Base-by-base conservation (phyloP, 1,140 invertebrate species). In the Chrysoperla carnea region DNA sequence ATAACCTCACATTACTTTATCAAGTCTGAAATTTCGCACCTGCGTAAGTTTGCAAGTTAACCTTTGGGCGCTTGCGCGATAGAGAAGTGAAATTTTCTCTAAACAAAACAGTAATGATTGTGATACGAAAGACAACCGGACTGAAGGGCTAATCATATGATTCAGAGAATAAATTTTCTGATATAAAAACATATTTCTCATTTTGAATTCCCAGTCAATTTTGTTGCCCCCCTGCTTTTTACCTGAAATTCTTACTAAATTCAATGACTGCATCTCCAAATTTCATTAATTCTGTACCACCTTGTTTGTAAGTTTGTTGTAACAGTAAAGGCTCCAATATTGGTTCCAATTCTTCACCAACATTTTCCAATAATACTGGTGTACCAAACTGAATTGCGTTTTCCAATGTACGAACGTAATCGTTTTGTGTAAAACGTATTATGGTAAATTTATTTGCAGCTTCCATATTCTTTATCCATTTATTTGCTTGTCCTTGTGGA, bases 381-480 rank as follows among this genome's bases (percentile, higher is more conserved):
- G 83, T 75, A 4, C 92, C 92, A 65, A 93, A 91, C 60, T 94
- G 87, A 46, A 96, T 83, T 13, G 84, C 84, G 59, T 89, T 93
- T 63, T 95, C 90, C 28, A 96, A 65, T 0, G 83, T 75, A 39
- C 90, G 64, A 0, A 84, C 73, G 56, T 93, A 89, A 62, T 94
- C 87, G 0, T 72, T 53, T 57, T 90, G 84, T 42, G 70, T 78
- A 27, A 90, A 66, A 46, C 86, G 78, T 36, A 91, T 80, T 6
- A 92, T 70, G 45, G 76, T 79, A 17, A 95, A 62, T 59, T 87
- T 87, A 46, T 85, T 84, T 11, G 76, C 70, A 52, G 86, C 88
- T 59, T 94, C 88, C 76, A 88, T 83, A 57, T 91, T 92, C 64
- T 90, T 92, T 6, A 93, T 73, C 90, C 90, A 94, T 57, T 90